A percentile compares a stretch with the other conserved stretches of the same genome.
Evolutionary conservation across 2,888 invertebrate genomes (phyloP).

Genomic region (Mylabris sibirica): DNA sequence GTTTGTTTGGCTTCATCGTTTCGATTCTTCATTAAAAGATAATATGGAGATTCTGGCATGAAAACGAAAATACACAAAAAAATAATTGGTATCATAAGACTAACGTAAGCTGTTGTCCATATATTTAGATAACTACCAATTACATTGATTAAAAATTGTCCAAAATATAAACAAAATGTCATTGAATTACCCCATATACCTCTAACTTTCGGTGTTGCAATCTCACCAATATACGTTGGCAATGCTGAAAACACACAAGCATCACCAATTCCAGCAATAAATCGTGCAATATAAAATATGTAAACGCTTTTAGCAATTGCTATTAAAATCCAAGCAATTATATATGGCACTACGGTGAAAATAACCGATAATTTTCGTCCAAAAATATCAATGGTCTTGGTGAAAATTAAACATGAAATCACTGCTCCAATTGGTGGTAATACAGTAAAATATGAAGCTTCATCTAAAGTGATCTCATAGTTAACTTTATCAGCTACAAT

Average conservation of each 20-base stretch:
- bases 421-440: constrained; percentile 45
- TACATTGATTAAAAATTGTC: constrained; percentile 57
- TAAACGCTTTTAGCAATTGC: constrained; percentile 44
- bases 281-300: constrained; percentile 50
- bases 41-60: constrained; percentile 67
- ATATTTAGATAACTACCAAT: constrained; percentile 67
- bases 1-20: constrained; percentile 44
- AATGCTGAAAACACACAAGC: constrained; percentile 45
- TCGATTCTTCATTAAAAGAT: constrained; percentile 44
- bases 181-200: constrained; percentile 51
- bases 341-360: constrained; percentile 46
- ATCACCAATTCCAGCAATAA: constrained; percentile 47
- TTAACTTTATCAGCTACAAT: constrained; percentile 47
- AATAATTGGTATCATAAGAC: constrained; percentile 66
- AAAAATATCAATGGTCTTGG: constrained; percentile 33
- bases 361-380: constrained; percentile 44
- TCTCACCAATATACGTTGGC: constrained; percentile 51
- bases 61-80: constrained; percentile 66
- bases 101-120: constrained; percentile 64
- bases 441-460: constrained; percentile 53
- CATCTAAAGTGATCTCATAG: constrained; percentile 49
- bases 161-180: constrained; percentile 44
- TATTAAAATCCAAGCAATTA: constrained; percentile 44
- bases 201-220: constrained; percentile 49
- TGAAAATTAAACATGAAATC: constrained; percentile 31